Conservation (phyloP, 1,140 invertebrate species). For the Drosophila leontia region DNA sequence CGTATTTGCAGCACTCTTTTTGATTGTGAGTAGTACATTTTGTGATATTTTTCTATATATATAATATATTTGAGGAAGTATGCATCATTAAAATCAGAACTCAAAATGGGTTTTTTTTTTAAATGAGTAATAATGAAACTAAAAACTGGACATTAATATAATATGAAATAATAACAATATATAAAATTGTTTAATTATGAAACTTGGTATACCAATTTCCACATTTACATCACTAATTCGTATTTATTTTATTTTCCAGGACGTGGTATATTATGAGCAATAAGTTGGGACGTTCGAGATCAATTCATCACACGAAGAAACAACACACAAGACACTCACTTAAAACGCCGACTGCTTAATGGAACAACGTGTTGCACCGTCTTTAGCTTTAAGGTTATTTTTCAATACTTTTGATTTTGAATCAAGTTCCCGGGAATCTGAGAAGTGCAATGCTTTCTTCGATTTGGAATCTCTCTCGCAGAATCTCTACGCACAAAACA, state of each 20-base stretch:
- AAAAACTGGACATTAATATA: neutral
- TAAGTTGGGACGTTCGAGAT: constrained; percentile 16
- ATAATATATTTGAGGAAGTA: neutral
- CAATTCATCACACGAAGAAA: constrained; percentile 9
- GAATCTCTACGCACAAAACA: constrained; percentile 34
- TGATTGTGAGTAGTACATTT: constrained; percentile 56
- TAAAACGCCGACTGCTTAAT: constrained; percentile 57
- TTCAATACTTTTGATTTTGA: constrained; percentile 11
- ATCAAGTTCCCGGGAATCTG: constrained; percentile 21
- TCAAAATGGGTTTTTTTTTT: neutral
- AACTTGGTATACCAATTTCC: neutral
- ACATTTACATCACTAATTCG: neutral
- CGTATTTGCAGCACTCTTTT: constrained; percentile 61
- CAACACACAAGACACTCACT: constrained; percentile 5
- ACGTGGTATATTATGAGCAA: constrained; percentile 58
- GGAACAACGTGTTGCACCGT: constrained; percentile 34
- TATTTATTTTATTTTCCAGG: constrained; percentile 39
- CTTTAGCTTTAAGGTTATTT: constrained; percentile 30
- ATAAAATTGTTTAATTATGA: neutral
- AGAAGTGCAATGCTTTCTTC: constrained; percentile 37
- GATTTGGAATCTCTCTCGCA: constrained; percentile 16
- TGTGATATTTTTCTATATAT: neutral
- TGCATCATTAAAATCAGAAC: neutral
- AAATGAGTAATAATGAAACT: neutral
- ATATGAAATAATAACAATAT: no score